phyloP scores from a whole-genome alignment of 2,888 invertebrate genomes.

The Steinernema scapterisci region DNA sequence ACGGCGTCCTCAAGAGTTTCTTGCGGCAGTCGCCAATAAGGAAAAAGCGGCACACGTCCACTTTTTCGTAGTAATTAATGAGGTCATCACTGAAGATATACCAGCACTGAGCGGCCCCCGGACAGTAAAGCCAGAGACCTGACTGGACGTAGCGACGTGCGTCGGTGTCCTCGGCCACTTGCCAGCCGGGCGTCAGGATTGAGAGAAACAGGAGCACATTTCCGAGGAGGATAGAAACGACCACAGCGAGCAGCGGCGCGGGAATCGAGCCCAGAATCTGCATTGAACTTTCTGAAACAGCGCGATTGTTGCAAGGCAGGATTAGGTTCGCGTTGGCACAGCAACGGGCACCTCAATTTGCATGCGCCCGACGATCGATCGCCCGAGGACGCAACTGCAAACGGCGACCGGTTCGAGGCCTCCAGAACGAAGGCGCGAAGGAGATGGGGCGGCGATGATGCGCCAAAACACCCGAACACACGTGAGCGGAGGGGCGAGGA shows the following conservation, averaged over 20 bases:
- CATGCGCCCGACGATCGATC: conserved; percentile 19
- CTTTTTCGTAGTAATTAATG: conserved; percentile 66
- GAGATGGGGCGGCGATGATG: not conserved
- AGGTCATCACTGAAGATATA: conserved; percentile 65
- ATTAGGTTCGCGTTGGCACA: not conserved
- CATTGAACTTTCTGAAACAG: not conserved
- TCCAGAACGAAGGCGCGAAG: not conserved
- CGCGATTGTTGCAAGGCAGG: not conserved
- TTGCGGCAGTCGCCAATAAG: conserved; percentile 66
- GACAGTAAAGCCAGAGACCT: conserved; percentile 65
- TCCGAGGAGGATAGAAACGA: not conserved
- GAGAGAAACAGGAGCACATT: conserved; percentile 50
- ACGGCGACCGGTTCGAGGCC: conserved; percentile 19
- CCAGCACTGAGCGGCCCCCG: conserved; percentile 53
- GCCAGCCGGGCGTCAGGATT: conserved; percentile 65
- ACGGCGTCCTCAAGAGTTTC: conserved; percentile 64
- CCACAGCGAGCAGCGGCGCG: conserved; percentile 1
- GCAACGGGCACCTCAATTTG: not conserved
- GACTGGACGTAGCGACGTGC: conserved; percentile 57
- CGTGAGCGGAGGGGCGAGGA: not conserved
- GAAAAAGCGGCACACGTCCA: conserved; percentile 65
- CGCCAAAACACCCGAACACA: not conserved
- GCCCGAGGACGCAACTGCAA: not conserved
- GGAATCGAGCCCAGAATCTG: not conserved
- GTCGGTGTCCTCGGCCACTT: conserved; percentile 66